These are phyloP conservation scores for Stratiolaelaps scimitus DNA, from an alignment of 1,140 invertebrate species.

Conservation along the genomic window DNA sequence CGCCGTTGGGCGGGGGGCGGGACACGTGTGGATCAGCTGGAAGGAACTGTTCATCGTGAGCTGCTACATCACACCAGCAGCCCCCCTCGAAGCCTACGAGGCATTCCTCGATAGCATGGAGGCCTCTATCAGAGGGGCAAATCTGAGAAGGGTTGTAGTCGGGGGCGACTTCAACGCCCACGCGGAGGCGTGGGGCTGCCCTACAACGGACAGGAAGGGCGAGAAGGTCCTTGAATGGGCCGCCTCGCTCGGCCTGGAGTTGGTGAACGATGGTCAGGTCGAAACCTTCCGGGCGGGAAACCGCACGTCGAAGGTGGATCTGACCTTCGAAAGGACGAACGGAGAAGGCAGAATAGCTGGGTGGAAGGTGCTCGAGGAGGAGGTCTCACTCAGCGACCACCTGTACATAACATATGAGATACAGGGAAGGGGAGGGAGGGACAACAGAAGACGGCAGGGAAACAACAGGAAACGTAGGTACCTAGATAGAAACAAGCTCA, in stretches of 20 bases:
- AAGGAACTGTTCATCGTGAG: background rate
- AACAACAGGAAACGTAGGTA: background rate
- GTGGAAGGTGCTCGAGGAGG: background rate
- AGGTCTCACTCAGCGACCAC: background rate
- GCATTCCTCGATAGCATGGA: background rate
- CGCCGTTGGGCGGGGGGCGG: background rate
- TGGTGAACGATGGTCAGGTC: background rate
- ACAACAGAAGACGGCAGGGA: background rate
- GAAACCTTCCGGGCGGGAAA: background rate
- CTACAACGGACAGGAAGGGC: background rate
- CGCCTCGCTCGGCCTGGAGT: background rate
- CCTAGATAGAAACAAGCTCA: background rate
- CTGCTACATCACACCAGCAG: background rate
- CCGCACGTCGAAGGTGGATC: background rate
- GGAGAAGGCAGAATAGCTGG: background rate
- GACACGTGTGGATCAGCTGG: background rate
- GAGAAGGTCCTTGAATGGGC: background rate
- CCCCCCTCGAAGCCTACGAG: background rate
- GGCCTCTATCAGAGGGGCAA: background rate
- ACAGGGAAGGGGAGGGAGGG: background rate
- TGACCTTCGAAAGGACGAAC: background rate
- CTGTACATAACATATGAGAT: background rate
- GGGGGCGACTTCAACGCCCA: background rate
- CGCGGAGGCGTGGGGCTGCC: background rate
- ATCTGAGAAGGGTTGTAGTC: background rate